Conservation (phyloP, 2,113 vertebrate species). For the Vulpes lagopus region DNA sequence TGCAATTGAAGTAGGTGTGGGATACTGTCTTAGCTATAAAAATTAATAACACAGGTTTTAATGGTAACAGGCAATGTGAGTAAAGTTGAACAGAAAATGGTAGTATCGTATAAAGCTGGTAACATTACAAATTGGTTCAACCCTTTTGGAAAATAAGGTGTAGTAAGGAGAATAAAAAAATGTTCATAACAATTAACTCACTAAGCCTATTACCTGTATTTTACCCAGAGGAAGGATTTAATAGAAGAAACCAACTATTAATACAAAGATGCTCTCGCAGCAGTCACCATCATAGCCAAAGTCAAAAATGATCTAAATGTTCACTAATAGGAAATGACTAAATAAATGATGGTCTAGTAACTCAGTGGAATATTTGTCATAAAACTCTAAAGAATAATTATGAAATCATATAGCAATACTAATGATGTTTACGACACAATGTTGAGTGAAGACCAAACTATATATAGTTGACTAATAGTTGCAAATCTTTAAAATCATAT, state of each 20-base stretch:
- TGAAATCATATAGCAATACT: neutral
- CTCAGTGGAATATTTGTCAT: neutral
- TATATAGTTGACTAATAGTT: neutral
- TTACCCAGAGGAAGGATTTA: neutral
- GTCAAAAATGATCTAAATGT: neutral
- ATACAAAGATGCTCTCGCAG: neutral
- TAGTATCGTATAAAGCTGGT: neutral
- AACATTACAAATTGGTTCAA: neutral
- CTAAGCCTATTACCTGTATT: neutral
- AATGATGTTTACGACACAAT: neutral
- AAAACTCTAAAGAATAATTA: neutral
- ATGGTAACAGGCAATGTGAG: neutral
- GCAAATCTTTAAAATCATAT: neutral
- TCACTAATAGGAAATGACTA: neutral
- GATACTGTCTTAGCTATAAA: neutral
- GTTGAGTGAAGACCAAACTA: neutral
- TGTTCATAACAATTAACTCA: neutral
- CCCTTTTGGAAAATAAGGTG: neutral
- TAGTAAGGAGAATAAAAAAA: neutral
- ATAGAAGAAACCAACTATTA: conserved; percentile 25
- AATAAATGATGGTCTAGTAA: neutral
- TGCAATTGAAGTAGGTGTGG: neutral
- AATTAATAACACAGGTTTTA: neutral
- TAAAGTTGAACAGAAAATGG: neutral
- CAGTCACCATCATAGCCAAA: neutral